A percentile compares a stretch with the other conserved stretches of the same genome.
phyloP scores from a whole-genome alignment of 37 sponge, comb jelly and placozoan species.

The Diacarnus erythraeanus region DNA sequence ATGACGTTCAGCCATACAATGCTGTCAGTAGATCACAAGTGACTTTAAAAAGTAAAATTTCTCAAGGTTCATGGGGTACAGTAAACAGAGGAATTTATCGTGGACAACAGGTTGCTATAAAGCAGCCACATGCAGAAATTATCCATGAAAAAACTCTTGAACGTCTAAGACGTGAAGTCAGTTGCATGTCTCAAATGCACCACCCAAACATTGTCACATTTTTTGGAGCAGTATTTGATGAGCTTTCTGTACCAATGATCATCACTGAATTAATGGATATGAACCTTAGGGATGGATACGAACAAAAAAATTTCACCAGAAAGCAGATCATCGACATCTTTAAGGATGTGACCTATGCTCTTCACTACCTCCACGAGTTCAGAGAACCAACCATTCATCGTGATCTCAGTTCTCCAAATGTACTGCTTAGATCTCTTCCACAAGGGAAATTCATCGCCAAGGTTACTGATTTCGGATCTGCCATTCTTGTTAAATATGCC shows the following conservation, averaged over 20 bases:
- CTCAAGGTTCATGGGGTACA: slow-evolving; percentile 71
- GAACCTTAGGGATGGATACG: slow-evolving; percentile 45
- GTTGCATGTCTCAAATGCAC: slow-evolving; percentile 30
- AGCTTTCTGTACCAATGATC: slow-evolving; percentile 35
- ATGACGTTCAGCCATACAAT: too few species aligned
- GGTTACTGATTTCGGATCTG: slow-evolving; percentile 77
- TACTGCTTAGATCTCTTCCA: slow-evolving; percentile 37
- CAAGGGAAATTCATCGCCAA: slow-evolving; percentile 51
- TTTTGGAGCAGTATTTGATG: slow-evolving; percentile 54
- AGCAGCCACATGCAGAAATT: slow-evolving; percentile 40
- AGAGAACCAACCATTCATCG: slow-evolving; percentile 74
- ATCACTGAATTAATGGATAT: slow-evolving; percentile 71
- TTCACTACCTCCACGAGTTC: slow-evolving; percentile 66
- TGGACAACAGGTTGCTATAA: slow-evolving; percentile 69
- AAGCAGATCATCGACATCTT: slow-evolving; percentile 9
- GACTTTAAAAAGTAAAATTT: too few species aligned
- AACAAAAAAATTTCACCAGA: background rate
- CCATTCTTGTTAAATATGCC: slow-evolving; percentile 35
- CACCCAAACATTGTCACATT: slow-evolving; percentile 72
- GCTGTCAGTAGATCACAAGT: too few species aligned
- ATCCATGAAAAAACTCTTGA: slow-evolving; percentile 18
- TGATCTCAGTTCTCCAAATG: slow-evolving; percentile 78
- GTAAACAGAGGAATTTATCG: slow-evolving; percentile 47
- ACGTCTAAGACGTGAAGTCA: slow-evolving; percentile 51
- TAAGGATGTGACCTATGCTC: slow-evolving; percentile 56